Evolutionary conservation across 2,797 vertebrate genomes (phyloP).

Genomic region (Crax fasciolata): DNA sequence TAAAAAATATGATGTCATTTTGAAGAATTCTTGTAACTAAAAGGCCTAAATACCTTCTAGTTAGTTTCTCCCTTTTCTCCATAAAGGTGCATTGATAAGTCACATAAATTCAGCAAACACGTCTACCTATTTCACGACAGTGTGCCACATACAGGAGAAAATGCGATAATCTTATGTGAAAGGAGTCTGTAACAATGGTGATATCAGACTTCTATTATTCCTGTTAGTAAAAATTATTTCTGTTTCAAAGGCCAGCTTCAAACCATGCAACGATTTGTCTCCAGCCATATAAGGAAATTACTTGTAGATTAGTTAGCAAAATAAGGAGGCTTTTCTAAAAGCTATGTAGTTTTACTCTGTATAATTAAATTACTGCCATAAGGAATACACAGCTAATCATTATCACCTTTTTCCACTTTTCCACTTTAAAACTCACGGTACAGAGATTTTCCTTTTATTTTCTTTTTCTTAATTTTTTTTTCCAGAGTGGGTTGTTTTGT

Average conservation of each 20-base stretch:
- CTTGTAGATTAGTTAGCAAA: conserved; percentile 64
- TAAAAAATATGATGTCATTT: neutral
- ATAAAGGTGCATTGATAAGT: neutral
- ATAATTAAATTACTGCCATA: conserved; percentile 60
- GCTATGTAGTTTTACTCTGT: conserved; percentile 34
- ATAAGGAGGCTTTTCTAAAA: conserved; percentile 54
- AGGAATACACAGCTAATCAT: conserved; percentile 42
- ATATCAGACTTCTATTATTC: conserved; percentile 38
- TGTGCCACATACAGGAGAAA: neutral
- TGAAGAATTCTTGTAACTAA: neutral
- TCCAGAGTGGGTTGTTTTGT: neutral
- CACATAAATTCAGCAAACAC: neutral
- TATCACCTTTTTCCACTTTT: neutral
- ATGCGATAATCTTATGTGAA: neutral
- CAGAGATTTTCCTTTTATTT: neutral
- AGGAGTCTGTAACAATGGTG: neutral
- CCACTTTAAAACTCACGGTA: neutral
- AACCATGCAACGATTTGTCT: conserved; percentile 41
- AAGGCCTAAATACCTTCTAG: neutral
- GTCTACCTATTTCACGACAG: conserved; percentile 1
- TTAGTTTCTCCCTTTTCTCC: neutral
- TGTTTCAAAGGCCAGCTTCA: conserved; percentile 51
- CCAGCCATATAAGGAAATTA: conserved; percentile 64
- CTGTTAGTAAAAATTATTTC: conserved; percentile 57
- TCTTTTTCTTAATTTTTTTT: neutral